Conservation (phyloP, 2,797 vertebrate species). For the Amphiprion clarkii region DNA sequence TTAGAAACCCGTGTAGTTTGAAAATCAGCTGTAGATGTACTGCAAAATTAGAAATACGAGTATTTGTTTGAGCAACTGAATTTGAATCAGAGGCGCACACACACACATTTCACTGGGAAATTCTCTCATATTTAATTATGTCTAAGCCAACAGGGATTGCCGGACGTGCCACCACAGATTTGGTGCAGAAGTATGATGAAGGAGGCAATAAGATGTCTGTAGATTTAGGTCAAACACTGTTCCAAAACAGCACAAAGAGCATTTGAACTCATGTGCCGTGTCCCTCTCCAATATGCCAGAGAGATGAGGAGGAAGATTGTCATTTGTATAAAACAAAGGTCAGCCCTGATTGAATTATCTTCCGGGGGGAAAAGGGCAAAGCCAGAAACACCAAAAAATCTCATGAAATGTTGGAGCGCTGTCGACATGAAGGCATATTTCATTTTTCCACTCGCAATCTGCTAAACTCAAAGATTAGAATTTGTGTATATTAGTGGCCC, state of each 20-base stretch:
- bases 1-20: no score
- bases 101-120: not conserved
- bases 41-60: no score
- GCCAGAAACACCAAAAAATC: conserved; percentile 45
- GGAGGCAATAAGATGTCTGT: conserved; percentile 27
- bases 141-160: conserved; percentile 2
- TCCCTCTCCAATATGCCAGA: conserved; percentile 56
- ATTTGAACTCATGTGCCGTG: conserved; percentile 32
- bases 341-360: conserved; percentile 73
- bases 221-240: conserved; percentile 54
- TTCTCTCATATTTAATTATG: conserved; percentile 5
- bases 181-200: conserved; percentile 17
- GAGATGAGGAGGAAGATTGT: conserved; percentile 51
- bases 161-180: conserved; percentile 23
- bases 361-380: conserved; percentile 48
- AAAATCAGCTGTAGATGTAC: no score
- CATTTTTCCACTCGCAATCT: conserved; percentile 26
- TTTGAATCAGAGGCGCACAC: not conserved
- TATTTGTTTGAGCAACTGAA: not conserved
- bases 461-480: not conserved
- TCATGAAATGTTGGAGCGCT: conserved; percentile 12
- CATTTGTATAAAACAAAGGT: conserved; percentile 76
- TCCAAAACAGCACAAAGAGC: conserved; percentile 30
- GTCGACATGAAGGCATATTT: not conserved
- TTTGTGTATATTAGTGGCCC: conserved; percentile 11